Conservation (phyloP, 2,797 vertebrate genomes). For the Trichosurus vulpecula region DNA sequence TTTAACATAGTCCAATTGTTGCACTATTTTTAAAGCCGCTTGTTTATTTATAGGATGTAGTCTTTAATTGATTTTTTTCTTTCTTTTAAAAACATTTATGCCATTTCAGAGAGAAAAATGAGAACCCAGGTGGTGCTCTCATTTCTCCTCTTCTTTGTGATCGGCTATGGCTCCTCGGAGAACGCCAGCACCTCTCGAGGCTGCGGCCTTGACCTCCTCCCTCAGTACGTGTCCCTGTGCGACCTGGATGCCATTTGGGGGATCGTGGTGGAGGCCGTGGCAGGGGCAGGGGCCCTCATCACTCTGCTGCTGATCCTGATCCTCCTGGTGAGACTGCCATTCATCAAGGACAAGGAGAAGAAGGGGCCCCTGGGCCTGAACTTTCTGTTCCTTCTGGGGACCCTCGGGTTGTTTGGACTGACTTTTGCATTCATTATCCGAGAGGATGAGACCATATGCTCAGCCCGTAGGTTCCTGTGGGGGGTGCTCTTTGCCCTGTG, state of each 20-base stretch:
- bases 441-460: constrained; percentile 91
- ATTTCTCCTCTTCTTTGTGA: constrained; percentile 88
- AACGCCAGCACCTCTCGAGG: constrained; percentile 90
- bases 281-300: constrained; percentile 90
- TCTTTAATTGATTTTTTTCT: not conserved
- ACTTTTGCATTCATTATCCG: constrained; percentile 95
- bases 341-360: constrained; percentile 94
- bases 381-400: constrained; percentile 93
- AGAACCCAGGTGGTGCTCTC: constrained; percentile 82
- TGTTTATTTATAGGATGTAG: not conserved
- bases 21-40: not conserved
- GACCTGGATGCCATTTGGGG: constrained; percentile 97
- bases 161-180: constrained; percentile 87
- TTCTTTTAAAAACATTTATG: not conserved
- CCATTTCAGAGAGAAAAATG: constrained; percentile 84
- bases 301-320: constrained; percentile 90
- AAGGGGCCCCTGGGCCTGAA: constrained; percentile 91
- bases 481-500: constrained; percentile 94
- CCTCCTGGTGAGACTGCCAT: constrained; percentile 92
- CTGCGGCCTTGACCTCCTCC: constrained; percentile 92
- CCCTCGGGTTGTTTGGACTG: constrained; percentile 93
- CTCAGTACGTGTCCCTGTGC: constrained; percentile 93
- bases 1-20: not conserved
- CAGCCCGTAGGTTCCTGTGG: constrained; percentile 93
- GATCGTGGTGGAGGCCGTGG: constrained; percentile 93